A percentile compares a stretch with the other conserved stretches of the same genome.
These are phyloP conservation scores for Dipodomys merriami DNA, from an alignment of 2,113 vertebrate species.

Conservation along the genomic window DNA sequence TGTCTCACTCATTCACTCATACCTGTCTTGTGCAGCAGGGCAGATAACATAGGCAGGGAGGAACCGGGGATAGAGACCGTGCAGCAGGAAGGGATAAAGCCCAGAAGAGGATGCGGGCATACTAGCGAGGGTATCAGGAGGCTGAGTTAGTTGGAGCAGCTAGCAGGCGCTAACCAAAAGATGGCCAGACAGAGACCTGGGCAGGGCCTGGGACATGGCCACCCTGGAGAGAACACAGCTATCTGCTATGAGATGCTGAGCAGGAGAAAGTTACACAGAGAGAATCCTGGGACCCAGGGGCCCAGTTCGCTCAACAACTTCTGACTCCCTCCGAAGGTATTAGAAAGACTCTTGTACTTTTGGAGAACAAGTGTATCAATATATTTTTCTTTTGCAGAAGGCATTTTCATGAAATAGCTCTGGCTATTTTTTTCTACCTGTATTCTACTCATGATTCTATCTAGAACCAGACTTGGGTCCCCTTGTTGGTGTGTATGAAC, in stretches of 20 bases:
- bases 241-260: background rate
- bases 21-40: background rate
- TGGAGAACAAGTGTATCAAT: no score
- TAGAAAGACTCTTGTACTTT: no score
- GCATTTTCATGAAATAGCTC: background rate
- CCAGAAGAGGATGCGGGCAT: background rate
- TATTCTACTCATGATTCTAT: rapidly evolving
- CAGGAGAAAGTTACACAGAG: background rate
- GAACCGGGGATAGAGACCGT: background rate
- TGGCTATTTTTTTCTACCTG: background rate
- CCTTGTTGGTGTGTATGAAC: background rate
- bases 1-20: background rate
- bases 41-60: background rate
- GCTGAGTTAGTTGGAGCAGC: no score
- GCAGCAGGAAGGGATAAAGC: no score
- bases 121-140: no score
- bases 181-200: no score
- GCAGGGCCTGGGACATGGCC: no score
- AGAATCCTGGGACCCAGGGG: background rate
- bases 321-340: no score
- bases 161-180: background rate
- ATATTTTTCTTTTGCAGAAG: background rate
- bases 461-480: background rate
- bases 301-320: no score
- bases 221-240: no score